phyloP scores from a whole-genome alignment of 2,888 invertebrate genomes.

The Pyralis farinalis region DNA sequence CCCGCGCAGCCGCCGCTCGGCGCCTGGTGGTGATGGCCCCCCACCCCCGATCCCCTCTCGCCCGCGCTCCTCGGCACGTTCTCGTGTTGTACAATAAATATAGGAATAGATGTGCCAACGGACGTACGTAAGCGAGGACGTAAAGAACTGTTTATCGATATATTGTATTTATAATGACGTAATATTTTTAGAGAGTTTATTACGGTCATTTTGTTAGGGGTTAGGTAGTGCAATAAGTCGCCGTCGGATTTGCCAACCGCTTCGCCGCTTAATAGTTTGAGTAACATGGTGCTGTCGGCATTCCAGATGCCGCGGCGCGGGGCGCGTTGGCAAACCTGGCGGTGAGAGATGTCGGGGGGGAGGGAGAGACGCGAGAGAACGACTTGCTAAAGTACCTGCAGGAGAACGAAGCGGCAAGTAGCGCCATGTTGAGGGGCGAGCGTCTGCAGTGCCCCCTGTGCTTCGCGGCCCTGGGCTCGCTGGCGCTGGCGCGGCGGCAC shows the following conservation, averaged over 20 bases:
- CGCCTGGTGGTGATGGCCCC: conserved; percentile 35
- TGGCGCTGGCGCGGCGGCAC: conserved; percentile 86
- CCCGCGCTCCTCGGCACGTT: conserved; percentile 12
- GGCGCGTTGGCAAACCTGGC: conserved; percentile 42
- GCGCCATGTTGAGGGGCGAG: conserved; percentile 23
- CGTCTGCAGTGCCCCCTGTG: conserved; percentile 87
- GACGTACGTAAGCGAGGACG: conserved; percentile 28
- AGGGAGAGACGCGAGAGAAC: conserved; percentile 40
- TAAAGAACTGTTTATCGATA: conserved; percentile 29
- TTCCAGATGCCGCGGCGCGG: conserved; percentile 79
- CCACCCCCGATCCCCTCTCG: conserved; percentile 15
- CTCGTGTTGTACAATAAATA: conserved; percentile 20
- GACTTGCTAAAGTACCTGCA: conserved; percentile 37
- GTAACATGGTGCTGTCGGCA: conserved; percentile 76
- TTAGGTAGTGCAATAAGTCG: conserved; percentile 21
- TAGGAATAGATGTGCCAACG: conserved; percentile 35
- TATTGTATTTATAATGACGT: conserved; percentile 33
- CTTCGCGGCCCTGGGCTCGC: conserved; percentile 83
- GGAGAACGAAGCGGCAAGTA: conserved; percentile 19
- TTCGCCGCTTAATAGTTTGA: conserved; percentile 29
- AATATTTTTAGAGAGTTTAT: conserved; percentile 64
- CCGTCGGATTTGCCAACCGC: conserved; percentile 59
- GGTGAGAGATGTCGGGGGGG: conserved; percentile 41
- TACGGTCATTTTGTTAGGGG: conserved; percentile 29
- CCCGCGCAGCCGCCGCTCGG: conserved; percentile 38